These are phyloP conservation scores for Drosophila elegans DNA, from an alignment of 1,140 invertebrate genomes.

Conservation along the genomic window DNA sequence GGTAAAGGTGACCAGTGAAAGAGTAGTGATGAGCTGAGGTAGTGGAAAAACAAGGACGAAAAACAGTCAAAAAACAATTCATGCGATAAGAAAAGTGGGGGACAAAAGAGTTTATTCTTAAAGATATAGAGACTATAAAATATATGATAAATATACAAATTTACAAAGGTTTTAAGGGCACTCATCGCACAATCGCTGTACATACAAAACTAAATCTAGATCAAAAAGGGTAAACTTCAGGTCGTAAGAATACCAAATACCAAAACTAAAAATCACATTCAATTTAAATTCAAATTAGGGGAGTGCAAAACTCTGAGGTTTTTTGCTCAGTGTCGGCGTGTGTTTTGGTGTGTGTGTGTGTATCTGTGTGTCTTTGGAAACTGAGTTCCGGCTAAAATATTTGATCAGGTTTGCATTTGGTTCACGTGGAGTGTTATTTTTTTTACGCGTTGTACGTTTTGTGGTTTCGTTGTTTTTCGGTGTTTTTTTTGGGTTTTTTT, in stretches of 20 bases:
- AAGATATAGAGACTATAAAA: not conserved
- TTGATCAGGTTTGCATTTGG: slow-evolving; percentile 40
- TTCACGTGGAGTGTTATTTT: slow-evolving; percentile 37
- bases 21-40: slow-evolving; percentile 12
- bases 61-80: slow-evolving; percentile 49
- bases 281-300: slow-evolving; percentile 28
- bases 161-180: slow-evolving; percentile 36
- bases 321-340: slow-evolving; percentile 26
- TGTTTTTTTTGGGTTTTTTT: slow-evolving; percentile 6
- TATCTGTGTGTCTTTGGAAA: slow-evolving; percentile 46
- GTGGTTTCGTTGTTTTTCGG: slow-evolving; percentile 29
- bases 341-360: slow-evolving; percentile 29
- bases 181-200: slow-evolving; percentile 34
- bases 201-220: slow-evolving; percentile 41
- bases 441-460: slow-evolving; percentile 37
- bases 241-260: slow-evolving; percentile 16
- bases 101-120: slow-evolving; percentile 46
- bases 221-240: slow-evolving; percentile 45
- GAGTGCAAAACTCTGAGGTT: slow-evolving; percentile 36
- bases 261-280: slow-evolving; percentile 43
- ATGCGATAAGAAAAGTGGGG: slow-evolving; percentile 51
- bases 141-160: slow-evolving; percentile 30
- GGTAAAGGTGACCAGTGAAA: slow-evolving; percentile 26
- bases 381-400: slow-evolving; percentile 37
- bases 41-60: slow-evolving; percentile 17